Conservation (phyloP, 2,797 vertebrate genomes). For the Cheirogaleus major region DNA sequence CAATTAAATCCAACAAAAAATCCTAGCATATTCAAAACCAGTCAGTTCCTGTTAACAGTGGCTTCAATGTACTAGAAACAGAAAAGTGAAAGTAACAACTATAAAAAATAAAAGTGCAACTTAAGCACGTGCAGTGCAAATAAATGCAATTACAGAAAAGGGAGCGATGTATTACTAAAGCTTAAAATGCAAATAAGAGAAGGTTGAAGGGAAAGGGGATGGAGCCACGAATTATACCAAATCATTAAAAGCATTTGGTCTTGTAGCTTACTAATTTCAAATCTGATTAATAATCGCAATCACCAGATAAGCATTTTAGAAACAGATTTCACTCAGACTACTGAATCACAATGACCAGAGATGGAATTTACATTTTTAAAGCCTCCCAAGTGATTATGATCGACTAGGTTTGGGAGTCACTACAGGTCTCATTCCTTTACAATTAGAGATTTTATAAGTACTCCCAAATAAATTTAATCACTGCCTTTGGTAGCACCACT, state of each 20-base stretch:
- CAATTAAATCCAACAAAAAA: slow-evolving; percentile 3
- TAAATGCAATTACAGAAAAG: background rate
- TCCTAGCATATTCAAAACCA: background rate
- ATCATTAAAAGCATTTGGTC: background rate
- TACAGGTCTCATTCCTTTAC: background rate
- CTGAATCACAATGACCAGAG: background rate
- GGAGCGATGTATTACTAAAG: background rate
- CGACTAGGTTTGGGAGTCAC: background rate
- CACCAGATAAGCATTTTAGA: background rate
- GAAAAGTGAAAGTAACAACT: background rate
- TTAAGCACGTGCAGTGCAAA: background rate
- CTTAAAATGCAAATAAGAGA: background rate
- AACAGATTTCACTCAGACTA: background rate
- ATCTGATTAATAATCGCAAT: background rate
- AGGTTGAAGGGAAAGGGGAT: background rate
- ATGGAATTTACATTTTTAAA: background rate
- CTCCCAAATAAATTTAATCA: slow-evolving; percentile 1
- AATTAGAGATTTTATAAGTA: background rate
- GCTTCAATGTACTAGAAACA: background rate
- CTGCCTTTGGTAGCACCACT: background rate
- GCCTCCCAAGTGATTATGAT: background rate
- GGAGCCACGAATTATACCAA: background rate
- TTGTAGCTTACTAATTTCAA: background rate
- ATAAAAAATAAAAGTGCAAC: background rate
- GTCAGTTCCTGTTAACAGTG: background rate